These are phyloP conservation scores for Copidosoma floridanum DNA, from an alignment of 1,140 invertebrate species.

Conservation along the genomic window DNA sequence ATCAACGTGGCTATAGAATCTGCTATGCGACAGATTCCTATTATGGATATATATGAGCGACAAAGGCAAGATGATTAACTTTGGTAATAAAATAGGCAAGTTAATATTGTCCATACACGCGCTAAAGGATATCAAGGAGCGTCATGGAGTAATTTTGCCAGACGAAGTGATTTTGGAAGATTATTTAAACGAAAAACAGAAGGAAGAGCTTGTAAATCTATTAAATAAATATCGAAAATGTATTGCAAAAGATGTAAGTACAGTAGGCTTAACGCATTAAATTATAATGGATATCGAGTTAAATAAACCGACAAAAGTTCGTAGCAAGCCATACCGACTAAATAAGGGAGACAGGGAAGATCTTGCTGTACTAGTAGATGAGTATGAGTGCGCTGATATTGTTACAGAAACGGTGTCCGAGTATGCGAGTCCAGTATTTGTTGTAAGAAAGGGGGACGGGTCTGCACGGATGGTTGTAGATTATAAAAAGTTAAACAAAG, in stretches of 20 bases:
- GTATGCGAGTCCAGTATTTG: conserved; percentile 34
- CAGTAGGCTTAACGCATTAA: neutral
- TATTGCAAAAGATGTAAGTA: no score
- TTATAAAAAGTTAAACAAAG: conserved; percentile 27
- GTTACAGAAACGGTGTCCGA: conserved; percentile 27
- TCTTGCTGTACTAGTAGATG: neutral
- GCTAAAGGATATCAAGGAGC: neutral
- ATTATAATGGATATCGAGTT: neutral
- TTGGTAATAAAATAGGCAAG: neutral
- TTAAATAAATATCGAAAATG: no score
- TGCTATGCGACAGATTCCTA: conserved; percentile 14
- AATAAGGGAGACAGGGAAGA: no score
- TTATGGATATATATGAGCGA: neutral
- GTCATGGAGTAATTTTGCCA: neutral
- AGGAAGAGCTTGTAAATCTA: neutral
- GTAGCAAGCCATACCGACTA: no score
- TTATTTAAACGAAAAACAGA: neutral
- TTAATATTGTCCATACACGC: neutral
- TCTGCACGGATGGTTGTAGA: conserved; percentile 33
- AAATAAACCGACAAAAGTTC: neutral
- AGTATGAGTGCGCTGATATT: conserved; percentile 13
- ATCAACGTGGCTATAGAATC: no score
- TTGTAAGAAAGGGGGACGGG: conserved; percentile 36
- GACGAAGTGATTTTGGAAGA: no score
- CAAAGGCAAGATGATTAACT: neutral